phyloP scores from a whole-genome alignment of 2,797 vertebrate genomes.

The Chloroceryle inda region DNA sequence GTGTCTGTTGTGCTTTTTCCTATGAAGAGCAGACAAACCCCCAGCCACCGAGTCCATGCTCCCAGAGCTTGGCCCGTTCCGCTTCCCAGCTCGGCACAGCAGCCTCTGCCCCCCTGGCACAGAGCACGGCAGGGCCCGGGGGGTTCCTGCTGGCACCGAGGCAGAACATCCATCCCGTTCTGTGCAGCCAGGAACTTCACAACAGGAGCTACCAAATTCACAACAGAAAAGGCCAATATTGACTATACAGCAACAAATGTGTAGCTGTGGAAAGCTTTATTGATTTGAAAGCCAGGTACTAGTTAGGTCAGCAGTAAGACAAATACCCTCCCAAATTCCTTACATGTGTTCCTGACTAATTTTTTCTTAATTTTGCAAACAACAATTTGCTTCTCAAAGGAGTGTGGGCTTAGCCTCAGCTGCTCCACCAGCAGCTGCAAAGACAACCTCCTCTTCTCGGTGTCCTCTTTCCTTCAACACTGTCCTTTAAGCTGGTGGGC shows the following conservation, averaged over 20 bases:
- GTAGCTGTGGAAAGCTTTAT: neutral
- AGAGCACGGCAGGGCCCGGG: neutral
- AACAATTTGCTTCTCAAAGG: neutral
- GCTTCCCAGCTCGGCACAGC: neutral
- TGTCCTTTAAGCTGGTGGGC: neutral
- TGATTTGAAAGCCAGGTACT: neutral
- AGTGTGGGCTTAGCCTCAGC: neutral
- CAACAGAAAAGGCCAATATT: neutral
- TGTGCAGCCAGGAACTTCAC: fast-evolving
- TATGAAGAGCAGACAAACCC: fast-evolving
- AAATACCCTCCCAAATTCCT: neutral
- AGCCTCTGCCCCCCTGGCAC: neutral
- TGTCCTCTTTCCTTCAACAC: neutral
- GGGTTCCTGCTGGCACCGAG: neutral
- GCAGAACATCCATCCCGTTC: neutral
- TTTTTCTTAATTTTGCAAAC: neutral
- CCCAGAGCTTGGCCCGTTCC: neutral
- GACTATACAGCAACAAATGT: neutral
- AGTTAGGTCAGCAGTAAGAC: neutral
- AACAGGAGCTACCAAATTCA: neutral
- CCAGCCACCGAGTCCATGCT: fast-evolving
- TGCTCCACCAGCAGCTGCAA: neutral
- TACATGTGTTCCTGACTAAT: neutral
- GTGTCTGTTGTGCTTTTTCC: fast-evolving
- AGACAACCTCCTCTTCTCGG: neutral